Conservation (phyloP, 2,888 invertebrate species). For the Tholera decimalis region DNA sequence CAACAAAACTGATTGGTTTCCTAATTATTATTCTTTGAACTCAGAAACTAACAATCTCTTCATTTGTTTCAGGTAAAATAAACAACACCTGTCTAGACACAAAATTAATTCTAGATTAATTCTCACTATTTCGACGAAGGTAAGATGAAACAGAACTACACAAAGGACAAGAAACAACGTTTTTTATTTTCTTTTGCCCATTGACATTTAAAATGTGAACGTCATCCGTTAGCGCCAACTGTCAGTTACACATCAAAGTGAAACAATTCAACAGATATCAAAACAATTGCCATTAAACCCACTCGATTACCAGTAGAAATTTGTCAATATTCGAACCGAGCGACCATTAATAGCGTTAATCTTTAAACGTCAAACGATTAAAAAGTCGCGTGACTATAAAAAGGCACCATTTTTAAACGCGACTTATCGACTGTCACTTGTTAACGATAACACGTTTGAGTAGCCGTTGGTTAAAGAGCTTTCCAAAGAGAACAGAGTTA, state of each 20-base stretch:
- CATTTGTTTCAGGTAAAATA: slow-evolving; percentile 79
- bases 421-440: slow-evolving; percentile 83
- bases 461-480: slow-evolving; percentile 65
- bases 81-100: slow-evolving; percentile 11
- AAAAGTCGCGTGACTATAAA: slow-evolving; percentile 85
- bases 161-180: neutral
- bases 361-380: slow-evolving; percentile 85
- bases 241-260: slow-evolving; percentile 63
- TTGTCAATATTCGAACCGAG: slow-evolving; percentile 85
- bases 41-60: slow-evolving; percentile 32
- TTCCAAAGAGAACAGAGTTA: slow-evolving; percentile 37
- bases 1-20: slow-evolving; percentile 14
- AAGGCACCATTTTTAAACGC: slow-evolving; percentile 87
- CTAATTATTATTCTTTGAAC: slow-evolving; percentile 7
- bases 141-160: slow-evolving; percentile 28
- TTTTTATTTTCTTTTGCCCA: slow-evolving; percentile 3
- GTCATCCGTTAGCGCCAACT: slow-evolving; percentile 43
- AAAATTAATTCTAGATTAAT: slow-evolving; percentile 17
- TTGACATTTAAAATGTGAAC: slow-evolving; percentile 35
- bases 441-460: slow-evolving; percentile 63
- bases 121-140: slow-evolving; percentile 9
- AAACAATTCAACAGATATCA: slow-evolving; percentile 70
- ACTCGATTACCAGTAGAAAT: slow-evolving; percentile 81
- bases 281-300: slow-evolving; percentile 78
- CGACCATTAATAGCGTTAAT: slow-evolving; percentile 84